Evolutionary conservation across 1,140 invertebrate species (phyloP).

Genomic region (Matsumurasca onukii): DNA sequence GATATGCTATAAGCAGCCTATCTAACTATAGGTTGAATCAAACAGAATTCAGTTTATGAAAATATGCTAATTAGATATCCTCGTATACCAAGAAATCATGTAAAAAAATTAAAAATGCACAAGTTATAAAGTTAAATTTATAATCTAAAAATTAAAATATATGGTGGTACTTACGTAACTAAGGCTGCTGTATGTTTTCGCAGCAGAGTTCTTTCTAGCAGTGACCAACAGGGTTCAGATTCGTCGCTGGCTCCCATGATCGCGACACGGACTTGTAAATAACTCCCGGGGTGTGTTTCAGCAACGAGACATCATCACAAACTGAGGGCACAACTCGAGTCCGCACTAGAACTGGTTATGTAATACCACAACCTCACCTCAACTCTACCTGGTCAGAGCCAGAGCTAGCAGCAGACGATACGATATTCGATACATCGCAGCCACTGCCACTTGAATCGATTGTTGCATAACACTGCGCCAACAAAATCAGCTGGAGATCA

Average conservation of each 20-base stretch:
- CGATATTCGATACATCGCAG: slow-evolving; percentile 14
- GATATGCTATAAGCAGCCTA: too few relatives aligned
- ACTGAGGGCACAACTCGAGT: background rate
- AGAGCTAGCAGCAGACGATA: background rate
- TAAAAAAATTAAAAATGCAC: too few relatives aligned
- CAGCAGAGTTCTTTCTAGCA: background rate
- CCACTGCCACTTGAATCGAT: slow-evolving; percentile 1
- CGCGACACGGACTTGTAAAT: background rate
- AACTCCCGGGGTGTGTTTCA: background rate
- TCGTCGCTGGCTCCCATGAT: background rate
- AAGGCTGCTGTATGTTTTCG: slow-evolving; percentile 8
- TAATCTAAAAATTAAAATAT: too few relatives aligned
- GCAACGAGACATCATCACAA: background rate
- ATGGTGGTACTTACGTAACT: slow-evolving; percentile 16
- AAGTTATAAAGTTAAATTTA: too few relatives aligned
- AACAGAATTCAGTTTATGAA: too few relatives aligned
- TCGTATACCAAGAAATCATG: too few relatives aligned
- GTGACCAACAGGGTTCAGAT: slow-evolving; percentile 3
- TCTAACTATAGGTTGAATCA: too few relatives aligned
- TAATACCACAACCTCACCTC: slow-evolving; percentile 10
- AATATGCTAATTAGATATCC: too few relatives aligned
- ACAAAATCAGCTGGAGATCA: too few relatives aligned
- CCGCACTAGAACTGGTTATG: background rate
- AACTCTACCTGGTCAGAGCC: background rate
- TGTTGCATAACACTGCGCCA: slow-evolving; percentile 7